Conservation (phyloP, 2,113 vertebrate genomes). For the Pycnonotus jocosus region DNA sequence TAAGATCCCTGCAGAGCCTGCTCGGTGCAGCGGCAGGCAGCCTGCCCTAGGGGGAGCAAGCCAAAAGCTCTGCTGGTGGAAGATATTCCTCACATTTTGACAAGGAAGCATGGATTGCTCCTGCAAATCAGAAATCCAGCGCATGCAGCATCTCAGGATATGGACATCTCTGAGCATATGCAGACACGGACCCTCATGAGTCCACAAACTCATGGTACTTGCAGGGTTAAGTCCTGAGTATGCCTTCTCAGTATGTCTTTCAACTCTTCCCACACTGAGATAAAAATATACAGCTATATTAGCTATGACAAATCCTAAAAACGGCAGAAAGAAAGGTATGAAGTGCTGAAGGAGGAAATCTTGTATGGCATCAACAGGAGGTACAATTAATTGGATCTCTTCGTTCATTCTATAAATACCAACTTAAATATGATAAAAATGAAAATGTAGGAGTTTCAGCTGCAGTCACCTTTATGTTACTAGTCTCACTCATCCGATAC, state of each 20-base stretch:
- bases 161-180: neutral
- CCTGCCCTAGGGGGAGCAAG: neutral
- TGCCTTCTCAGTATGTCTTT: constrained; percentile 21
- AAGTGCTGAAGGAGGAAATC: constrained; percentile 16
- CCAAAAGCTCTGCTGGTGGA: neutral
- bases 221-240: constrained; percentile 11
- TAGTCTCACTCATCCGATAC: constrained; percentile 26
- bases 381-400: constrained; percentile 51
- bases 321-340: neutral
- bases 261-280: constrained; percentile 46
- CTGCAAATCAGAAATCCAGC: neutral
- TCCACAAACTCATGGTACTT: neutral
- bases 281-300: constrained; percentile 49
- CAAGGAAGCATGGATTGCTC: neutral
- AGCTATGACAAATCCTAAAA: constrained; percentile 18
- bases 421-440: constrained; percentile 6
- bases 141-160: neutral
- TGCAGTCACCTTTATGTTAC: constrained; percentile 29
- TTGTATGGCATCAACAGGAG: constrained; percentile 43
- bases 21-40: neutral
- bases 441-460: constrained; percentile 37
- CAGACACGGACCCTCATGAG: neutral
- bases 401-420: constrained; percentile 48
- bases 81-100: neutral
- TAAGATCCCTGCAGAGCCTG: neutral